Conservation (phyloP, 2,797 vertebrate genomes). For the Taenioides sp. region DNA sequence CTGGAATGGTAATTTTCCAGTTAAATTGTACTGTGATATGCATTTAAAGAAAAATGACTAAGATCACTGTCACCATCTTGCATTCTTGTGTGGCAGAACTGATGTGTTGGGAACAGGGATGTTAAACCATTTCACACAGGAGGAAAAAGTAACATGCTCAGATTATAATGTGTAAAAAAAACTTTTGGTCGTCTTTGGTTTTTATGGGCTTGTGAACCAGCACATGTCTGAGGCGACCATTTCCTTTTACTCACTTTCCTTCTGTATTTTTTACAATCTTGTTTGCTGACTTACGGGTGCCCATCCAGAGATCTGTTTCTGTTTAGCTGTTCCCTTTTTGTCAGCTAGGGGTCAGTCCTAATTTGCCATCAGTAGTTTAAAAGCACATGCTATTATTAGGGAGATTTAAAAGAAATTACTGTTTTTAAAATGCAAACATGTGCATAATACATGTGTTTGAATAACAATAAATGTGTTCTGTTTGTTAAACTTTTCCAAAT, state of each 20-base stretch:
- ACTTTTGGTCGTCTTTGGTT: not conserved
- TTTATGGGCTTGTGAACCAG: conserved; percentile 6
- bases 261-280: not conserved
- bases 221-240: not conserved
- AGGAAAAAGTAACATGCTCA: conserved; percentile 19
- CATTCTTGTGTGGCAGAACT: conserved; percentile 2
- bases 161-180: conserved; percentile 1
- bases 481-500: too few relatives aligned
- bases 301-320: not conserved
- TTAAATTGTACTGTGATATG: not conserved
- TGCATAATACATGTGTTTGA: too few relatives aligned
- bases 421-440: not conserved
- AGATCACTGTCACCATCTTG: not conserved
- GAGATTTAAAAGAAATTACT: not conserved
- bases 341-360: not conserved
- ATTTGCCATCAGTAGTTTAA: too few relatives aligned
- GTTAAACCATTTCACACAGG: conserved; percentile 27
- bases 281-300: not conserved
- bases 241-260: conserved; percentile 2
- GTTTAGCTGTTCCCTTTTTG: not conserved
- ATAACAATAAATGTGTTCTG: too few relatives aligned
- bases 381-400: too few relatives aligned
- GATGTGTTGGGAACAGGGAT: conserved; percentile 5
- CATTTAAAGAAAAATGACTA: conserved; percentile 6
- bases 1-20: not conserved